Conservation (phyloP, 2,797 vertebrate species). For the Esox masquinongy region DNA sequence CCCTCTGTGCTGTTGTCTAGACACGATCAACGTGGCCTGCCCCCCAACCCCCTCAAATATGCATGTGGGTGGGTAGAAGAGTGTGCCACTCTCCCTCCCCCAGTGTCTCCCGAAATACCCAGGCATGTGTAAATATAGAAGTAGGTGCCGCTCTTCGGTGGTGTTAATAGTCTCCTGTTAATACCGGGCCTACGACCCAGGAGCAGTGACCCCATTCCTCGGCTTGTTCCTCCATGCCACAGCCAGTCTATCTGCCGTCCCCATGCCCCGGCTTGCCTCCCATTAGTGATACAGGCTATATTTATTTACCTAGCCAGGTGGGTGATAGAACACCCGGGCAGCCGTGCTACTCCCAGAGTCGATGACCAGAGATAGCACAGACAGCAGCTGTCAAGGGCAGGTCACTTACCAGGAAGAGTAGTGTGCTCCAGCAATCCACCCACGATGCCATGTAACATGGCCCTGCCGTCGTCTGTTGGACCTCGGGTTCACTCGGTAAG, state of each 20-base stretch:
- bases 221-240: constrained; percentile 13
- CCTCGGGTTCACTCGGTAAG: background rate
- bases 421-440: background rate
- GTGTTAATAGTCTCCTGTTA: constrained; percentile 54
- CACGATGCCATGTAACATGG: background rate
- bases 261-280: constrained; percentile 14
- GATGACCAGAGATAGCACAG: constrained; percentile 54
- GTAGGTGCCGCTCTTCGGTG: constrained; percentile 31
- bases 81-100: constrained; percentile 28
- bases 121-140: constrained; percentile 68
- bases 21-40: constrained; percentile 26
- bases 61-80: background rate
- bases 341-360: constrained; percentile 26
- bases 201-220: constrained; percentile 70
- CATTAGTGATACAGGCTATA: constrained; percentile 55
- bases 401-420: constrained; percentile 33
- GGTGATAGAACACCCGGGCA: constrained; percentile 43
- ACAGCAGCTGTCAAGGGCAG: constrained; percentile 67
- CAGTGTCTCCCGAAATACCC: constrained; percentile 43
- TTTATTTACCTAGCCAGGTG: constrained; percentile 76
- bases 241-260: constrained; percentile 10
- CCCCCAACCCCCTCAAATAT: constrained; percentile 11
- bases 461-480: background rate
- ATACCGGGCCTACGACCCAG: constrained; percentile 42
- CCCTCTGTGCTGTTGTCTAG: constrained; percentile 37